Evolutionary conservation across 2,888 invertebrate genomes (phyloP).

Genomic region (Eilema depressum): DNA sequence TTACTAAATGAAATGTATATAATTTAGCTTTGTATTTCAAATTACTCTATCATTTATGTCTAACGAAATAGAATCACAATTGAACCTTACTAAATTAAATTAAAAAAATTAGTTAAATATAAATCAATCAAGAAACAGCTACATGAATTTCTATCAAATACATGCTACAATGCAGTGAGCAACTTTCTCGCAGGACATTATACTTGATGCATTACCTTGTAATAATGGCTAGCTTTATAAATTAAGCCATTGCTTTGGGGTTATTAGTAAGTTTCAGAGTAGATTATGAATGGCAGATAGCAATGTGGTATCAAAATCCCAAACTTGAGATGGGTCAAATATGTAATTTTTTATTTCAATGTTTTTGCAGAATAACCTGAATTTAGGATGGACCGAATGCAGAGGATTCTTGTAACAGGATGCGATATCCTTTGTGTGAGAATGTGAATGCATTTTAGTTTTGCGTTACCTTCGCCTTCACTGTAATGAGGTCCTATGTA

Average conservation of each 20-base stretch:
- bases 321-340: background rate
- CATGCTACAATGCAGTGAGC: no score
- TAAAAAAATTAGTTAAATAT: no score
- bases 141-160: no score
- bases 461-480: slow-evolving; percentile 35
- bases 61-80: no score
- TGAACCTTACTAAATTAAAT: no score
- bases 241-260: background rate
- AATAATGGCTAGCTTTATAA: background rate
- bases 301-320: background rate
- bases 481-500: slow-evolving; percentile 37
- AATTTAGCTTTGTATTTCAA: no score
- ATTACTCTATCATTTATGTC: no score
- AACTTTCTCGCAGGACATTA: no score
- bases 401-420: slow-evolving; percentile 66
- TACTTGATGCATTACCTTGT: no score
- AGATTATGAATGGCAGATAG: background rate
- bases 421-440: slow-evolving; percentile 59
- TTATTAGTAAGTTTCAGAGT: no score
- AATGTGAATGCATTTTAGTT: slow-evolving; percentile 58
- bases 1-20: no score
- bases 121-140: no score
- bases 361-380: slow-evolving; percentile 50
- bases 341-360: slow-evolving; percentile 20
- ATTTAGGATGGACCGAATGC: slow-evolving; percentile 64